Conservation (phyloP, 1,140 invertebrate species). For the Dinoponera quadriceps region DNA sequence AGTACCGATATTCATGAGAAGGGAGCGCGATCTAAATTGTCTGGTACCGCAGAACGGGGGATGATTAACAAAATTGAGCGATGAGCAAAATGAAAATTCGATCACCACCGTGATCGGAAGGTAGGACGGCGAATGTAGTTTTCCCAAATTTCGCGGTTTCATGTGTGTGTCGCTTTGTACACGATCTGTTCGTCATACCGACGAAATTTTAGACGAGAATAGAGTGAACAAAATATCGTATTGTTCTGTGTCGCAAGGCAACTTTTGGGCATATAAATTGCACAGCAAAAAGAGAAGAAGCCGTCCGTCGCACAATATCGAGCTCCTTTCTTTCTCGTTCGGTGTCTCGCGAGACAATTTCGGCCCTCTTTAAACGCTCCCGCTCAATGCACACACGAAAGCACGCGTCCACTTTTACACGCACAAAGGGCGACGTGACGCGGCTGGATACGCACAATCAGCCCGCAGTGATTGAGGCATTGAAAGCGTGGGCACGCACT, state of each 20-base stretch:
- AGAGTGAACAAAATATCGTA: too few species aligned
- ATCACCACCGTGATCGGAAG: neutral
- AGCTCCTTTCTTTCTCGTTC: slow-evolving; percentile 43
- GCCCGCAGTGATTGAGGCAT: slow-evolving; percentile 81
- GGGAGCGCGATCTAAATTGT: slow-evolving; percentile 67
- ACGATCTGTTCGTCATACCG: too few species aligned
- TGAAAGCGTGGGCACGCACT: slow-evolving; percentile 77
- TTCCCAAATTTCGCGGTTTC: too few species aligned
- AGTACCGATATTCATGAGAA: slow-evolving; percentile 60
- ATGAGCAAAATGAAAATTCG: slow-evolving; percentile 40
- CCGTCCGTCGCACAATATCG: slow-evolving; percentile 40
- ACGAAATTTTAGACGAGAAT: too few species aligned
- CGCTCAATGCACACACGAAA: slow-evolving; percentile 29
- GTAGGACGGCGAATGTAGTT: neutral
- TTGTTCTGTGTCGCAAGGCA: neutral
- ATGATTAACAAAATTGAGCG: slow-evolving; percentile 64
- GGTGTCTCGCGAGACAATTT: slow-evolving; percentile 69
- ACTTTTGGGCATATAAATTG: neutral
- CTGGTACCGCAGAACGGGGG: slow-evolving; percentile 49
- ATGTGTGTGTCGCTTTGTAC: too few species aligned
- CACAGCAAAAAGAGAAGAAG: slow-evolving; percentile 15
- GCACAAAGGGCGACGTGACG: slow-evolving; percentile 73
- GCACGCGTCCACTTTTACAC: slow-evolving; percentile 68
- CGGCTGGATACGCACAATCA: slow-evolving; percentile 80
- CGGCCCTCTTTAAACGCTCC: slow-evolving; percentile 67